Base-by-base conservation (phyloP, 2,888 invertebrate genomes). In the Abscondita cerata region DNA sequence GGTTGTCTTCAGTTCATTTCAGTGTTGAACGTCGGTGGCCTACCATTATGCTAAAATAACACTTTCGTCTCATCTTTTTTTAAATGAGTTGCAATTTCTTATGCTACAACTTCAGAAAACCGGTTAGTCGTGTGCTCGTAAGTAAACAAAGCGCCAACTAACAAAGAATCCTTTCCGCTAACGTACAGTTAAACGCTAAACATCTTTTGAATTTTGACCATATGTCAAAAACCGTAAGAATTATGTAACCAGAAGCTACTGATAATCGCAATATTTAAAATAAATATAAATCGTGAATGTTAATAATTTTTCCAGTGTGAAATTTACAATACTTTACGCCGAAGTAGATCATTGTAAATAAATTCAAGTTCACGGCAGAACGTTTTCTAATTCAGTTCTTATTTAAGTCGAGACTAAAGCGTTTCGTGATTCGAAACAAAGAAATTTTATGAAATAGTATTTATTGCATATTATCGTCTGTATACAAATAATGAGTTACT, bases 121-220 rank as follows among this genome's bases (percentile, higher is more conserved):
- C 59, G 59, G 59, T 59, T 59, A 33, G 59, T 59, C 59, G 59
- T 59, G 59, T 59, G 59, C 59, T 59, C 31, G 19, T 48, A 36
- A 25, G 53, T 36, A 59, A 53, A 59, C 48, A 59, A 54, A 59
- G 52, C 36, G 20, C 38, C 9, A 40, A 33, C 5, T 12, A 18
- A 52, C 51, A 51, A 51, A 44, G 51, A 51, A 51, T 51, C 31
- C 33, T 58, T 58, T 51, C 13, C 41, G 40, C 40, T 6, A 6
- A 25, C 25, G 25, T 25, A 25, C 25, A 25, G 4, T 25, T 25
- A 25, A 6, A 25, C 25, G 25, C 33, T 50, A 50, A 50, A 50
- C 50, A 36, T 3, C 36, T 9, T 36, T 36, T 25, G 25, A 25
- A 3, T 9, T 36, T 36, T 25, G 25, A 25, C 25, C 25, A 25